Percentiles rank a stretch among this genome's conserved stretches.
Evolutionary conservation across 2,888 invertebrate genomes (phyloP).

Genomic region (Phasia obesa): DNA sequence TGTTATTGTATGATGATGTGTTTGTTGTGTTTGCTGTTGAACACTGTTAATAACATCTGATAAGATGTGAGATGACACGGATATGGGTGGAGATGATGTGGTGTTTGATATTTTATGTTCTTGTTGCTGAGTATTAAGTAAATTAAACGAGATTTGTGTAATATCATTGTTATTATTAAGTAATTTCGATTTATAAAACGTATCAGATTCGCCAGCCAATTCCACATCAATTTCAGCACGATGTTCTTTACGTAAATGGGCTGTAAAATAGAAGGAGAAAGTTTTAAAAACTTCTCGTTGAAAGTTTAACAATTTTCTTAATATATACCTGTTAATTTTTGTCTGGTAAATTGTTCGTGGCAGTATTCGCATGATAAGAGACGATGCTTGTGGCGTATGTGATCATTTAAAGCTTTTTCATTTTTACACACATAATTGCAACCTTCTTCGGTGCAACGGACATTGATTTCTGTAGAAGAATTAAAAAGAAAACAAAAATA

Average conservation of each 20-base stretch:
- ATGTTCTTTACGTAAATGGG: constrained; percentile 71
- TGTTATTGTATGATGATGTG: constrained; percentile 2
- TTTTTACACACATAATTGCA: constrained; percentile 71
- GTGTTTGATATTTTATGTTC: constrained; percentile 17
- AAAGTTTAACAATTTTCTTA: not conserved
- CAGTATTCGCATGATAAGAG: constrained; percentile 72
- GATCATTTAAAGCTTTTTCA: constrained; percentile 71
- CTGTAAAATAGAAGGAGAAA: constrained; percentile 41
- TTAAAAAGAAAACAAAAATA: not conserved
- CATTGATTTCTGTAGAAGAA: constrained; percentile 57
- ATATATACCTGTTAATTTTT: constrained; percentile 69
- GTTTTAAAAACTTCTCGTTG: not conserved
- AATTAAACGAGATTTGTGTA: constrained; percentile 69
- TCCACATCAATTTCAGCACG: constrained; percentile 63
- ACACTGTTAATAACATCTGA: constrained; percentile 11
- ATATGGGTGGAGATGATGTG: constrained; percentile 5
- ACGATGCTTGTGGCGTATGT: constrained; percentile 72
- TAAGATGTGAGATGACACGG: constrained; percentile 22
- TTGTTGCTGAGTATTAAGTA: constrained; percentile 63
- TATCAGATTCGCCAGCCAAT: constrained; percentile 60
- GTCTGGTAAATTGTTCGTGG: constrained; percentile 67
- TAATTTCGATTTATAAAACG: constrained; percentile 67
- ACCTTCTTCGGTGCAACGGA: constrained; percentile 66
- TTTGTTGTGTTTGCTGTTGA: constrained; percentile 4
- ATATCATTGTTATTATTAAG: constrained; percentile 71